Evolutionary conservation across 2,888 invertebrate species (phyloP), one percentile per base, ranked within the genome.

Genomic region (Drosophila longiperda): DNA sequence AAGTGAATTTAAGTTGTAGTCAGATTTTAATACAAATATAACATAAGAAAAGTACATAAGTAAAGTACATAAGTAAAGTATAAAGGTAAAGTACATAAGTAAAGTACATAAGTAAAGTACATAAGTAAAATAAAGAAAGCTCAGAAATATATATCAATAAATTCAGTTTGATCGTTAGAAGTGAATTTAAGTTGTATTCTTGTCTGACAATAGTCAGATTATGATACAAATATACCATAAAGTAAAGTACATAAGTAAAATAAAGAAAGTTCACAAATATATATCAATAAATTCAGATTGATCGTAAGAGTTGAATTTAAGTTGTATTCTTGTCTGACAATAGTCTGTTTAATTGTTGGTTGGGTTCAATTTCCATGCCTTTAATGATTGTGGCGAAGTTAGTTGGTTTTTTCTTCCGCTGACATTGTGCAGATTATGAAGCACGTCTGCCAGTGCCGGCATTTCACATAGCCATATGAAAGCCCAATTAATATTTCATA

Each of bases 401-500:
- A 73, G 70, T 52, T 53, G 68, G 54, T 50, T 45, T 49, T 38
- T 36, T 45, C 62, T 57, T 67, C 59, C 75, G 55, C 36, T 52
- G 75, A 70, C 73, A 78, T 83, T 80, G 78, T 73, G 68, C 75
- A 78, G 84, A 77, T 84, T 89, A 75, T 89, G 69, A 64, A 77
- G 82, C 87, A 85, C 84, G 89, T 87, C 79, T 83, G 87, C 66
- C 69, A 52, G 36, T 34, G 58, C 59, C 9, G 54, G 58, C 40
- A 63, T 49, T 58, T 48, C 58, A 50, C 61, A 66, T 58, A 61
- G 75, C 60, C 61, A 63, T 58, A 82, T 85, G 85, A 85, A 85
- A 83, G 87, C 77, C 87, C 87, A 89, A 87, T 87, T 89, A 87
- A 87, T 89, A 89, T 89, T 85, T 87, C 89, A 87, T 87, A 89